These are phyloP conservation scores for Saturnia japonica DNA, from an alignment of 2,888 invertebrate species.

Conservation along the genomic window DNA sequence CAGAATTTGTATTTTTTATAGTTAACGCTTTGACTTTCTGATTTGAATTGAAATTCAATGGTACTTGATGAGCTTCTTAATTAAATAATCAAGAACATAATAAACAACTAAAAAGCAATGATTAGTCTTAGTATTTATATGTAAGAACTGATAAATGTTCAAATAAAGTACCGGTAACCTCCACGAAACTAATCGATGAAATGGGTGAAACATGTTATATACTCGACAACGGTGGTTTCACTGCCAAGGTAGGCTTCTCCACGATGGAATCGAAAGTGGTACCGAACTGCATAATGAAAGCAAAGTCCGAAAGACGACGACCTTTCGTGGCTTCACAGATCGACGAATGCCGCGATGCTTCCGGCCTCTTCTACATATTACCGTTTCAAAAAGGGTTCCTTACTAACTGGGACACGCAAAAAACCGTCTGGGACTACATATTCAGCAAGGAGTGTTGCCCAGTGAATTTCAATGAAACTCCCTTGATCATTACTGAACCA, in stretches of 20 bases:
- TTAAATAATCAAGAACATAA: background rate
- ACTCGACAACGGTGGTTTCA: constrained; percentile 94
- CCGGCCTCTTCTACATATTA: constrained; percentile 95
- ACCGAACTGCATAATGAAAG: constrained; percentile 99
- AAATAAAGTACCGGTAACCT: constrained; percentile 43
- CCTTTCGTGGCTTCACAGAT: constrained; percentile 96
- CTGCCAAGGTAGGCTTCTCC: constrained; percentile 92
- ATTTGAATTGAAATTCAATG: background rate
- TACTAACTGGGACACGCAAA: constrained; percentile 97
- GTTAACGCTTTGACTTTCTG: background rate
- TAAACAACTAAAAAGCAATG: background rate
- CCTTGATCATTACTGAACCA: constrained; percentile 95
- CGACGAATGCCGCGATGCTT: constrained; percentile 97
- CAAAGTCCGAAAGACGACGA: constrained; percentile 96
- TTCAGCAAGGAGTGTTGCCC: constrained; percentile 93
- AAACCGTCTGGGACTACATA: constrained; percentile 97
- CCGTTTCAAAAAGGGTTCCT: constrained; percentile 97
- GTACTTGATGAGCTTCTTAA: background rate
- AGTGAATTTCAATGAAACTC: constrained; percentile 88
- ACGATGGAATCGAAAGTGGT: constrained; percentile 87
- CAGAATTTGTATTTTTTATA: too few species aligned
- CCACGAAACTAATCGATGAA: constrained; percentile 25
- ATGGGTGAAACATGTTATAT: constrained; percentile 83
- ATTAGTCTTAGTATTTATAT: background rate
- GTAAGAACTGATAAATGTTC: background rate